phyloP scores from a whole-genome alignment of 2,113 vertebrate genomes.

The Neotragus pygmaeus region DNA sequence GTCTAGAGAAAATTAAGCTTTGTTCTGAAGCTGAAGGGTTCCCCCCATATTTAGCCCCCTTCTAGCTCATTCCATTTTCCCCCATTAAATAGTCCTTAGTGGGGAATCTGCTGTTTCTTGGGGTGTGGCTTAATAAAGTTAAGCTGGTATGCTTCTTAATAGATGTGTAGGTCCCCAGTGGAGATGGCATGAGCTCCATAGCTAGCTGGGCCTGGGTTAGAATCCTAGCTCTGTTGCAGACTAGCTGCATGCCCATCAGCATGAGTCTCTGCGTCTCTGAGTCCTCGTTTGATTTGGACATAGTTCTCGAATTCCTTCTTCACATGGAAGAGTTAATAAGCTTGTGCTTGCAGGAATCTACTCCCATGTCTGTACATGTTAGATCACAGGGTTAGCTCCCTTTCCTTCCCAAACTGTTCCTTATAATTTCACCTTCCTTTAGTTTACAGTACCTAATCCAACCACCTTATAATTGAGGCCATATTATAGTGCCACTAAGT shows the following conservation, averaged over 20 bases:
- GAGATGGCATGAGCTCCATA: not conserved
- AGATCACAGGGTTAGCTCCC: not conserved
- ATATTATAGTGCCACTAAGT: not conserved
- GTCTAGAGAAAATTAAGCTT: not conserved
- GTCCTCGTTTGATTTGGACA: not conserved
- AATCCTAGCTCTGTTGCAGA: not conserved
- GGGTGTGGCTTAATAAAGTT: not conserved
- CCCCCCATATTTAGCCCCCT: not conserved
- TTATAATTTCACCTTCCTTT: not conserved
- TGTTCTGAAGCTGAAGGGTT: slow-evolving; percentile 19
- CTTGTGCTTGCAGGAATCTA: not conserved
- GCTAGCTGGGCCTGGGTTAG: not conserved
- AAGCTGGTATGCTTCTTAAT: not conserved
- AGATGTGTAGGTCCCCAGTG: not conserved
- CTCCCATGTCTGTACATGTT: not conserved
- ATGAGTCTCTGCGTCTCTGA: not conserved
- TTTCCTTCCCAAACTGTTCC: not conserved
- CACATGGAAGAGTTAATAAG: not conserved
- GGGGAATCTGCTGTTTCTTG: not conserved
- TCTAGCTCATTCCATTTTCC: not conserved
- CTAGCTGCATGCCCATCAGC: not conserved
- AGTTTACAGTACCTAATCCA: not conserved
- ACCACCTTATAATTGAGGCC: not conserved
- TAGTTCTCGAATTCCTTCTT: not conserved
- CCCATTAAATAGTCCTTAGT: not conserved